Evolutionary conservation across 2,888 invertebrate genomes (phyloP).

Genomic region (Uropetala carovei): DNA sequence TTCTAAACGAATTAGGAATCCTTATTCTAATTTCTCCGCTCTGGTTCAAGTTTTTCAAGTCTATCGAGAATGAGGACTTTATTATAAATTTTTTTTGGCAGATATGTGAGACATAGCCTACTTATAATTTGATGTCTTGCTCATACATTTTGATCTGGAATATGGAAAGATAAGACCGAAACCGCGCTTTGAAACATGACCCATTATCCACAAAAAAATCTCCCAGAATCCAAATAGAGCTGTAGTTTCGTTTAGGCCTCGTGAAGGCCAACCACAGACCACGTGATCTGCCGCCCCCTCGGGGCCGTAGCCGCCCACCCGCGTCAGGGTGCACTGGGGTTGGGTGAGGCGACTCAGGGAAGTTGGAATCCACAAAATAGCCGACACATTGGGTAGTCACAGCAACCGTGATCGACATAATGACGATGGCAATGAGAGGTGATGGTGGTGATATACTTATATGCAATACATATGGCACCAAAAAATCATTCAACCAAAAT

Average conservation of each 20-base stretch:
- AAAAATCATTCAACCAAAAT: slow-evolving; percentile 58
- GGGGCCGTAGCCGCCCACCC: slow-evolving; percentile 27
- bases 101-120: too few species aligned
- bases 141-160: too few species aligned
- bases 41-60: too few species aligned
- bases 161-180: too few species aligned
- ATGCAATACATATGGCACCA: slow-evolving; percentile 50
- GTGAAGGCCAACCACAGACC: neutral
- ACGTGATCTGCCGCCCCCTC: neutral
- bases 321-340: slow-evolving; percentile 22
- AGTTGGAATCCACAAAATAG: slow-evolving; percentile 17
- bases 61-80: too few species aligned
- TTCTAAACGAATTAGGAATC: too few species aligned
- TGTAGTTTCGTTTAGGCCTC: neutral
- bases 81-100: too few species aligned
- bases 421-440: slow-evolving; percentile 24
- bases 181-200: neutral
- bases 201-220: neutral
- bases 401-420: slow-evolving; percentile 51
- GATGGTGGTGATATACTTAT: slow-evolving; percentile 26
- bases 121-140: too few species aligned
- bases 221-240: neutral
- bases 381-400: slow-evolving; percentile 43
- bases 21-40: too few species aligned
- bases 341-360: neutral